phyloP scores from a whole-genome alignment of 2,888 invertebrate species.

The Drosophila acutilabella region DNA sequence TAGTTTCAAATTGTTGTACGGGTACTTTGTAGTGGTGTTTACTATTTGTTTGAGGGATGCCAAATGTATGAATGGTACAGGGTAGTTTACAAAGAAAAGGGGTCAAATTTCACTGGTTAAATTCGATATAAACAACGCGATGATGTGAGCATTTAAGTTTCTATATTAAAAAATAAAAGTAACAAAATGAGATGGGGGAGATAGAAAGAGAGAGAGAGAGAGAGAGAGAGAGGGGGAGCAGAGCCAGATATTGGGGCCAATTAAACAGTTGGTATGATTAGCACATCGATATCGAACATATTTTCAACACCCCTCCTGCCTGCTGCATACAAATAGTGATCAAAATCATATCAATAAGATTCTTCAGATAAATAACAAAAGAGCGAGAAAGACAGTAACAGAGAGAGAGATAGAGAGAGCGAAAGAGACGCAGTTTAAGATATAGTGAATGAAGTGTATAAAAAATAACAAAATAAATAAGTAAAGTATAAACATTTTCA shows the following conservation, averaged over 20 bases:
- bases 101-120: conserved; percentile 46
- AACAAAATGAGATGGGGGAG: conserved; percentile 1
- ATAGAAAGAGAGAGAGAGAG: conserved; percentile 1
- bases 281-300: conserved; percentile 69
- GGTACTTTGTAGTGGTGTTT: conserved; percentile 18
- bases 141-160: conserved; percentile 21
- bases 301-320: conserved; percentile 84
- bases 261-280: conserved; percentile 25
- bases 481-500: conserved; percentile 67
- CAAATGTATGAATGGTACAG: conserved; percentile 63
- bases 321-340: conserved; percentile 57
- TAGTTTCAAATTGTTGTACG: conserved; percentile 53
- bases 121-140: conserved; percentile 54
- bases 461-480: conserved; percentile 40
- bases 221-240: conserved; percentile 16
- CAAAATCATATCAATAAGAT: conserved; percentile 33
- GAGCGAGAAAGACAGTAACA: conserved; percentile 51
- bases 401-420: conserved; percentile 41
- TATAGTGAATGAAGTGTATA: conserved; percentile 56
- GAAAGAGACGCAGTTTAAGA: conserved; percentile 22
- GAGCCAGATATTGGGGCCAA: conserved; percentile 23
- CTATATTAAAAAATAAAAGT: conserved; percentile 3
- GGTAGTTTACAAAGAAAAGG: conserved; percentile 23
- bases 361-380: conserved; percentile 26
- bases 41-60: conserved; percentile 38